Conservation (phyloP, 2,113 vertebrate species). For the Willisornis vidua region DNA sequence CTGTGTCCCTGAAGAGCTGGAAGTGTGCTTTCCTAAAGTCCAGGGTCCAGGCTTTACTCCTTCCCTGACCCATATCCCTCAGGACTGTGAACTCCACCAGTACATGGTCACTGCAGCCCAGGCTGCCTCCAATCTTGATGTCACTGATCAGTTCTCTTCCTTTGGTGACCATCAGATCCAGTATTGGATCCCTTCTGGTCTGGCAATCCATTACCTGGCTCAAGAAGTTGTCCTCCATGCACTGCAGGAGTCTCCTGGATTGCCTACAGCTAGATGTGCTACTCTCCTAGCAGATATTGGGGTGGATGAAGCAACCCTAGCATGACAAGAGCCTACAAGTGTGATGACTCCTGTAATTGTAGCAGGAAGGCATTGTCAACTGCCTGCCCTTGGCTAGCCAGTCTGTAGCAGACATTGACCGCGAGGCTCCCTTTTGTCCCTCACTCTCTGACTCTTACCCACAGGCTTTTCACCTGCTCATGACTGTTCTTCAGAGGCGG, state of each 20-base stretch:
- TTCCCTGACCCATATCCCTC: not conserved
- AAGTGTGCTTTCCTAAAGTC: not conserved
- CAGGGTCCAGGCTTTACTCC: not conserved
- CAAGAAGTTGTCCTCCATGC: not conserved
- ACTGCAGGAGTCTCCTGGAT: not conserved
- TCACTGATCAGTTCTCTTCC: not conserved
- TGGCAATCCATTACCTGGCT: not conserved
- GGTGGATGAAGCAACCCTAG: not conserved
- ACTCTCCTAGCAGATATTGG: not conserved
- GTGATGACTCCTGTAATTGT: not conserved
- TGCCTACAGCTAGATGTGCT: not conserved
- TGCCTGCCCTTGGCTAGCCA: not conserved
- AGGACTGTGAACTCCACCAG: not conserved
- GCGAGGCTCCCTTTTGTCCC: not conserved
- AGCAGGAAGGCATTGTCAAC: not conserved
- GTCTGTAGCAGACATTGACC: not conserved
- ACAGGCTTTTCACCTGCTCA: not conserved
- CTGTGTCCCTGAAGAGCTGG: not conserved
- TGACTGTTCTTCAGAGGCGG: not conserved
- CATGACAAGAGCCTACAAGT: not conserved
- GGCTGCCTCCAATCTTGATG: not conserved
- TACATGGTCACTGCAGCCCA: not conserved
- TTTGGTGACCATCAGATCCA: not conserved
- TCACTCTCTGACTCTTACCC: not conserved
- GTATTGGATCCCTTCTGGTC: not conserved